Base-by-base conservation (phyloP, 2,797 vertebrate genomes). In the Notolepis coatsorum region DNA sequence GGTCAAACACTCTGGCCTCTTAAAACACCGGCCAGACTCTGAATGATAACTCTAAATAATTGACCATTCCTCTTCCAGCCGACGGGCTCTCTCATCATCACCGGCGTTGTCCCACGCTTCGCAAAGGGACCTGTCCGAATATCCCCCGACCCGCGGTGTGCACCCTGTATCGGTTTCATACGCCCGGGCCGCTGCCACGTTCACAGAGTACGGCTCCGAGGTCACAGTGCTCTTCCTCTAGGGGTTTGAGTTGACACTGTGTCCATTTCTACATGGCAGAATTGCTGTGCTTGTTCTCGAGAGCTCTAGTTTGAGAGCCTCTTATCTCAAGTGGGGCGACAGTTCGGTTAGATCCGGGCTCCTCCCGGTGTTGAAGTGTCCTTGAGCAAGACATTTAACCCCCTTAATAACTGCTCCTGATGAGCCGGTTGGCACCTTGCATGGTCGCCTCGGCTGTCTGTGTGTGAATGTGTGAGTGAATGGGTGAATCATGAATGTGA, bases 41-140 rank as follows among this genome's bases (percentile, higher is more conserved):
- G 46, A 63, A 65, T 48, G 37, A 78, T 41, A 48, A 71, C 10
- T 73, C 30, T 78, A 58, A 84, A 86, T 86, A 80, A 88, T 80
- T 70, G 43, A 82, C 50, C 27, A 0, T 43, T 49, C 21, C 27
- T n/a, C 33, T 61, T 61, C 66, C 30, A 21, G 43, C 1, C 20
- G 64, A 73, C 52, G 41, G 46, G n/a, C n/a, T n/a, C 23, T 46
- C 31, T 46, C 13, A 37, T 24, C n/a, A 21, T 46, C 13, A 37
- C 20, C n/a, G n/a, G 28, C 17, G 60, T 58, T 49, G 48, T 60
- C 43, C 7, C 3, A 5, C 56, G 50, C 51, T 7, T 47, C 57
- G 61, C 62, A 70, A 15, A 10, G 25, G 20, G 1, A n/a, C n/a
- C 47, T 4, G 21, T 77, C 38, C 39, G 7, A 65, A 28, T 15